Evolutionary conservation across 2,113 vertebrate genomes (phyloP).

Genomic region (Gymnocephalus cernua): DNA sequence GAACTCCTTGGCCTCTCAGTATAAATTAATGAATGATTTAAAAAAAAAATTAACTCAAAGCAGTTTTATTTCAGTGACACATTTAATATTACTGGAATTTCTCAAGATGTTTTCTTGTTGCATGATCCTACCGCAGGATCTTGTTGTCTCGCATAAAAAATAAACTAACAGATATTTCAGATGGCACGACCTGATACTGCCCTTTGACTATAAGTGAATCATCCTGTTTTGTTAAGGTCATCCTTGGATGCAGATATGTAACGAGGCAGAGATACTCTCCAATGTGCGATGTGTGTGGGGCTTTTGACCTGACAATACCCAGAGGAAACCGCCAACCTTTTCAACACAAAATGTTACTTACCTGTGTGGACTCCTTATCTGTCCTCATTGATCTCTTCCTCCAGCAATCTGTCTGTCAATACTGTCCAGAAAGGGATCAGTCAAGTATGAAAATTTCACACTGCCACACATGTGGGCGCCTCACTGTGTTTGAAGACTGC

Average conservation of each 20-base stretch:
- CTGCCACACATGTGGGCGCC: background rate
- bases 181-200: slow-evolving; percentile 47
- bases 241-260: slow-evolving; percentile 29
- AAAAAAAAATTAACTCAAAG: background rate
- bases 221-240: slow-evolving; percentile 71
- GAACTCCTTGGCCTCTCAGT: slow-evolving; percentile 3
- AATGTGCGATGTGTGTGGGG: slow-evolving; percentile 21
- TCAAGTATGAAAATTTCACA: slow-evolving; percentile 57
- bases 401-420: slow-evolving; percentile 51
- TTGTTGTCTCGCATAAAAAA: slow-evolving; percentile 33
- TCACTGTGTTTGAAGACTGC: background rate
- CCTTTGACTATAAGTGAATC: slow-evolving; percentile 62
- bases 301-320: slow-evolving; percentile 41
- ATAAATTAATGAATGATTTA: background rate
- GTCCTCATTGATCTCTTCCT: slow-evolving; percentile 42
- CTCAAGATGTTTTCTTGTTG: background rate
- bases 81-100: background rate
- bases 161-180: slow-evolving; percentile 36
- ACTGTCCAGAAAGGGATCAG: slow-evolving; percentile 55
- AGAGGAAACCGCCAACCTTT: slow-evolving; percentile 67
- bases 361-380: slow-evolving; percentile 48
- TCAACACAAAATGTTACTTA: slow-evolving; percentile 58
- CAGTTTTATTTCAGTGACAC: background rate
- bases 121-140: background rate
- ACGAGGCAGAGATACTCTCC: slow-evolving; percentile 19